Percentiles rank a stretch among this genome's conserved stretches.
These are phyloP conservation scores for Avahi laniger DNA, from an alignment of 2,797 vertebrate species.

Conservation along the genomic window DNA sequence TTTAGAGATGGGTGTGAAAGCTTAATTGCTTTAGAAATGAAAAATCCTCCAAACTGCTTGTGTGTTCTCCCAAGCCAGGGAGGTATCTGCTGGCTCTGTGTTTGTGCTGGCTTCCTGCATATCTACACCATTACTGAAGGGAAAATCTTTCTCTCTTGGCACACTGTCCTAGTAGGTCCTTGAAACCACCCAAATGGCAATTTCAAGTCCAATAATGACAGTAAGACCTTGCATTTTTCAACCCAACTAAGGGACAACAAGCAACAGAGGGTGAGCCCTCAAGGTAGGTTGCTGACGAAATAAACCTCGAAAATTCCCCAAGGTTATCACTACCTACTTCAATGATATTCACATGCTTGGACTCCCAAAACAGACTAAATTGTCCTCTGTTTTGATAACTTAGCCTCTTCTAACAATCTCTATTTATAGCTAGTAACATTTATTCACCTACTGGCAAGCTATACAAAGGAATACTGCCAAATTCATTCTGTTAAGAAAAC, in stretches of 20 bases:
- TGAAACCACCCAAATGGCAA: background rate
- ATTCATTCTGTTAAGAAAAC: background rate
- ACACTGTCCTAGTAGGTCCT: background rate
- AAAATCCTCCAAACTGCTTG: background rate
- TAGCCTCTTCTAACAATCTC: constrained; percentile 8
- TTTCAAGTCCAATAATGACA: background rate
- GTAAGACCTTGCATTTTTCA: background rate
- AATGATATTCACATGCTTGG: background rate
- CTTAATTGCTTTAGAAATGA: background rate
- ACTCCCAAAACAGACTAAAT: background rate
- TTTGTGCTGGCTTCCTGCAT: background rate
- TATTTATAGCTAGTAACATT: background rate
- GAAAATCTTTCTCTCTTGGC: background rate
- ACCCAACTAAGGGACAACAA: background rate
- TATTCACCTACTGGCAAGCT: background rate
- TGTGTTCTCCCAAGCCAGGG: background rate
- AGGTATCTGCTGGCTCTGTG: background rate
- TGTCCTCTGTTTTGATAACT: background rate
- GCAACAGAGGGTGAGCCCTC: background rate
- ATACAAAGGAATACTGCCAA: background rate
- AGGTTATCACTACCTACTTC: background rate
- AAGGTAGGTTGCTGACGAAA: background rate
- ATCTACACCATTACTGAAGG: background rate
- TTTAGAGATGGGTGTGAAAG: background rate
- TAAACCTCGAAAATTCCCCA: constrained; percentile 7